Evolutionary conservation across 2,888 invertebrate species (phyloP), one percentile per base, ranked within the genome.

Genomic region (Fragum fragum): DNA sequence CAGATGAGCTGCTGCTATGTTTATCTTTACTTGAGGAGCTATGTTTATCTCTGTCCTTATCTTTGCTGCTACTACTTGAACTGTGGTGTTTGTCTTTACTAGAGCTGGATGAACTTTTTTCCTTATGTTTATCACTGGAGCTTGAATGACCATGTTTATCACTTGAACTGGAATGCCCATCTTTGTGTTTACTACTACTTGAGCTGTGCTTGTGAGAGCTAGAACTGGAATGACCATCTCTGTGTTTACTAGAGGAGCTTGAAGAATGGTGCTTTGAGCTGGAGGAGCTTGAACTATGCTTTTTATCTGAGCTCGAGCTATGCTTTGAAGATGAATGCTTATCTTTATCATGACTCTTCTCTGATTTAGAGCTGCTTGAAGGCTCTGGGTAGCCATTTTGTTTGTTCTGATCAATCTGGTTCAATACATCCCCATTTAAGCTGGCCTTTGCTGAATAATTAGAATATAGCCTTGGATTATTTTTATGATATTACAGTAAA

Each of bases 281-380:
- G 52, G 71, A 78, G 26, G 75, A 75, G 70, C 72, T 83, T 52
- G 71, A 78, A 42, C 76, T 79, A 32, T 88, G 85, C 63, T 87
- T 82, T 55, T 85, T 84, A 42, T 87, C 87, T 3, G 83, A 83
- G 63, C 85, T 86, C 23, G 88, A 87, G 68, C 88, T 87, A 71
- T 88, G 83, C 47, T 89, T 87, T n/a, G 87, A 85, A 18, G 86
- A 86, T n/a, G 85, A 86, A 66, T 79, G 80, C n/a, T 47, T 47
- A n/a, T 47, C 47, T n/a, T 47, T 47, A 14, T 47, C 47, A 57
- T 73, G 73, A 61, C 79, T 76, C 21, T 79, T 77, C 39, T 84
- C 80, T 14, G 42, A 21, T 18, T 53, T 68, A 3, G 73, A 73
- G 59, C 81, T 53, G 71, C 70, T 29, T 21, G 61, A 72, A 53